Conservation (phyloP, 2,113 vertebrate genomes). For the Sander lucioperca region DNA sequence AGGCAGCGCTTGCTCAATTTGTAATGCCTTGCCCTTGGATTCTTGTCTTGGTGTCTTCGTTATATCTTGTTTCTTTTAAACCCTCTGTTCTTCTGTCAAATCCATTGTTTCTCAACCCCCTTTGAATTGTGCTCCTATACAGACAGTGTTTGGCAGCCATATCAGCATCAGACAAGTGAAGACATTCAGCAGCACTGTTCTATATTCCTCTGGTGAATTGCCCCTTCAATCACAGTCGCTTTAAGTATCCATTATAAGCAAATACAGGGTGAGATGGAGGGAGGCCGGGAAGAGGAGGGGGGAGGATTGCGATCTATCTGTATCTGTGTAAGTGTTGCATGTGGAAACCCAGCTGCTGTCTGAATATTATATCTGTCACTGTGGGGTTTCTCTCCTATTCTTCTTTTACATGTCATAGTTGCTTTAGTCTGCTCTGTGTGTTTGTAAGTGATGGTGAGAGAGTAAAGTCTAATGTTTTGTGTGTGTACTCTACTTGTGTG, state of each 20-base stretch:
- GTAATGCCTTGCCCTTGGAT: constrained; percentile 16
- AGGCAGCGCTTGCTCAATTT: constrained; percentile 17
- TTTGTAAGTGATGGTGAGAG: background rate
- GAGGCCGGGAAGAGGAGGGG: background rate
- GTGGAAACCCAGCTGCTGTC: constrained; percentile 5
- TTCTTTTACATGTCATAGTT: background rate
- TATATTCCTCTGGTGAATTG: constrained; percentile 60
- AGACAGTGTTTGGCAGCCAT: constrained; percentile 29
- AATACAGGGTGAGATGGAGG: constrained; percentile 47
- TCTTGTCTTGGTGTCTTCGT: constrained; percentile 17
- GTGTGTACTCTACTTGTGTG: constrained; percentile 37
- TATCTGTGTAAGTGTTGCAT: constrained; percentile 26
- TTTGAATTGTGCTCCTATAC: constrained; percentile 29
- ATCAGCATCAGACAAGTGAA: constrained; percentile 52
- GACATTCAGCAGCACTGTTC: constrained; percentile 49
- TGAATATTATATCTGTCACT: constrained; percentile 1
- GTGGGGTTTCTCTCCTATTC: background rate
- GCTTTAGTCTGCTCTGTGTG: constrained; percentile 9
- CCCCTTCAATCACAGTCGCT: constrained; percentile 60
- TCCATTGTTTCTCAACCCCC: constrained; percentile 18
- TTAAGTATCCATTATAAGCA: constrained; percentile 65
- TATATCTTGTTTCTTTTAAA: constrained; percentile 26
- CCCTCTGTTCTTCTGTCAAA: constrained; percentile 33
- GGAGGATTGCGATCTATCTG: constrained; percentile 16
- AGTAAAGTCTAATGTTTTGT: background rate